Conservation (phyloP, 2,797 vertebrate species). For the Sebastolobus alascanus region DNA sequence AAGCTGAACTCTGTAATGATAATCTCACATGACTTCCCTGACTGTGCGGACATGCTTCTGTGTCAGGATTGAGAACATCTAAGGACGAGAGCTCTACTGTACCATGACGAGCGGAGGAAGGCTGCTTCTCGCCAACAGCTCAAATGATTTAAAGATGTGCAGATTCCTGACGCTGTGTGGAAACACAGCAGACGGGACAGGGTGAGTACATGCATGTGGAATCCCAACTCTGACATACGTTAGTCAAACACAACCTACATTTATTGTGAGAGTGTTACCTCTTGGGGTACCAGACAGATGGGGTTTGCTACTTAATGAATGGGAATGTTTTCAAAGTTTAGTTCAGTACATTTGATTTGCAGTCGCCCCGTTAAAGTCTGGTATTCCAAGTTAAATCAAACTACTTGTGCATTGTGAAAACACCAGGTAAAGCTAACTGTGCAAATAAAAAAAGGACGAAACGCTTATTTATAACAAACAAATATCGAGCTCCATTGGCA, state of each 20-base stretch:
- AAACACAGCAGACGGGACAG: background rate
- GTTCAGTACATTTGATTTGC: conserved; percentile 1
- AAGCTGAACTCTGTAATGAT: background rate
- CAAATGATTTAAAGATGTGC: background rate
- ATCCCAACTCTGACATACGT: background rate
- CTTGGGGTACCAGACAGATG: background rate
- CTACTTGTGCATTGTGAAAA: conserved; percentile 2
- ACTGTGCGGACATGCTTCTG: background rate
- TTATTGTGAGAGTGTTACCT: conserved; percentile 5
- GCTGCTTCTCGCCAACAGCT: background rate
- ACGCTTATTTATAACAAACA: background rate
- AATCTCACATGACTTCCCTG: background rate
- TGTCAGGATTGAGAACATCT: too few relatives aligned
- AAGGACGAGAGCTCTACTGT: background rate
- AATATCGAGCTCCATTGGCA: background rate
- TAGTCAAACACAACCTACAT: background rate
- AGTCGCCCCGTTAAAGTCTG: background rate
- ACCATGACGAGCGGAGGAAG: background rate
- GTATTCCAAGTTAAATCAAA: background rate
- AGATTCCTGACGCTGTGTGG: background rate
- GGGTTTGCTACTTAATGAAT: background rate
- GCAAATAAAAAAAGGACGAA: background rate
- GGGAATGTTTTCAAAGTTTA: conserved; percentile 38
- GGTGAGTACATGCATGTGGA: background rate
- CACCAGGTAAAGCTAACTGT: background rate